Evolutionary conservation across 2,113 vertebrate genomes (phyloP), one percentile per base, ranked within the genome.

Genomic region (Osmerus mordax): DNA sequence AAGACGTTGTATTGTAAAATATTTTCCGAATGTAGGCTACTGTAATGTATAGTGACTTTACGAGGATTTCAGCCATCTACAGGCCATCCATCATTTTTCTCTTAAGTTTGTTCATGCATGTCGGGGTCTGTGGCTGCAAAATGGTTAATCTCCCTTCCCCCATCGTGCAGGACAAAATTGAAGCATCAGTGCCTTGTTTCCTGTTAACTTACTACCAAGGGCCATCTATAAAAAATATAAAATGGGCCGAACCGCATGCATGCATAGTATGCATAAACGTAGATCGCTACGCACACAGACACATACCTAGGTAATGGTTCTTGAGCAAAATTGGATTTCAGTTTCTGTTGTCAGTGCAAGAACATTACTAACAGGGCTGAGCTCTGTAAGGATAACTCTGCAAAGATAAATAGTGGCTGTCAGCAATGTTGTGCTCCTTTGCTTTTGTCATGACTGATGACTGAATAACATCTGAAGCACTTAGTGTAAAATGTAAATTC

Each of bases 401-500:
- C 19, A 53, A 60, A 78, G 76, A 67, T 70, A 84, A 80, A 80
- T 65, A 73, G 55, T 71, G 70, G 67, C 69, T 4, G 4, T 12
- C 19, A 23, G 77, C 81, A 77, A 61, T 19, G 2, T 73, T 86
- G 75, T 76, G 52, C 55, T 75, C 55, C 69, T 76, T 81, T 72
- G 54, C 70, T 60, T 82, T 84, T 74, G 64, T 75, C 13, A 62
- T 67, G 76, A 76, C 58, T 36, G 71, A 68, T 72, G 75, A 67
- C 73, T 71, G 70, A 76, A 77, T 68, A 28, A 66, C 70, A 77
- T 75, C 65, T 72, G 67, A 69, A 78, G 71, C 77, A 69, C 79
- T 81, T 68, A 74, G 64, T 70, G 67, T 73, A 23, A 62, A 84
- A 77, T 81, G 72, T 66, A 41, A 28, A 78, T 80, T 81, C 76